Percentiles rank a stretch among this genome's conserved stretches.
Evolutionary conservation across 1,140 invertebrate species (phyloP).

Genomic region (Vollenhovia emeryi): DNA sequence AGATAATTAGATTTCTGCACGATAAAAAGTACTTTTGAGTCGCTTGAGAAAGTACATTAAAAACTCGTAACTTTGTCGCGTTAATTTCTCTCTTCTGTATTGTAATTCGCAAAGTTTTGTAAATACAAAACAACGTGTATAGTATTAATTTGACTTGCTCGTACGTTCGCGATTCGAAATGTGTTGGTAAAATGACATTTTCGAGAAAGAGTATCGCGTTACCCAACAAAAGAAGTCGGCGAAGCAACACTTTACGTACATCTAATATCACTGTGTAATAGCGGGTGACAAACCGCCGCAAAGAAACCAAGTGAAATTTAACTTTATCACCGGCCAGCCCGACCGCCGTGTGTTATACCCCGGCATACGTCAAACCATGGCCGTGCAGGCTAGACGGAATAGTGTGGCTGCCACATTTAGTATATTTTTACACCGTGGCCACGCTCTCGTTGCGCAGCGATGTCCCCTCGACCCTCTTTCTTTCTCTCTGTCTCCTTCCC

Average conservation of each 20-base stretch:
- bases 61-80: background rate
- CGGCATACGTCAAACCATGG: constrained; percentile 56
- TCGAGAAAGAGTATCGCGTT: background rate
- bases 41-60: background rate
- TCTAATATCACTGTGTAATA: constrained; percentile 52
- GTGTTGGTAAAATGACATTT: constrained; percentile 36
- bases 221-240: constrained; percentile 15
- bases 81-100: background rate
- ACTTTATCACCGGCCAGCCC: constrained; percentile 32
- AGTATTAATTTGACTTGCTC: background rate
- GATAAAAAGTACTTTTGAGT: background rate
- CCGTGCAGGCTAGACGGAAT: constrained; percentile 47
- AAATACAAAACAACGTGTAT: background rate
- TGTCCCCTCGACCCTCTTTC: constrained; percentile 14
- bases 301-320: constrained; percentile 54
- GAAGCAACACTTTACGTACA: constrained; percentile 35
- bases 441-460: constrained; percentile 27
- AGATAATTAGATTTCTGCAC: background rate
- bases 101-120: background rate
- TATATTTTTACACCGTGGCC: constrained; percentile 70
- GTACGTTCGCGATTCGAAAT: background rate
- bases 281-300: constrained; percentile 35
- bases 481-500: background rate
- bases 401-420: constrained; percentile 57
- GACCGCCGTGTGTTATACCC: background rate